A percentile compares a stretch with the other conserved stretches of the same genome.
phyloP scores from a whole-genome alignment of 92 coral and sea anemone species.

The Parazoanthus darwini region DNA sequence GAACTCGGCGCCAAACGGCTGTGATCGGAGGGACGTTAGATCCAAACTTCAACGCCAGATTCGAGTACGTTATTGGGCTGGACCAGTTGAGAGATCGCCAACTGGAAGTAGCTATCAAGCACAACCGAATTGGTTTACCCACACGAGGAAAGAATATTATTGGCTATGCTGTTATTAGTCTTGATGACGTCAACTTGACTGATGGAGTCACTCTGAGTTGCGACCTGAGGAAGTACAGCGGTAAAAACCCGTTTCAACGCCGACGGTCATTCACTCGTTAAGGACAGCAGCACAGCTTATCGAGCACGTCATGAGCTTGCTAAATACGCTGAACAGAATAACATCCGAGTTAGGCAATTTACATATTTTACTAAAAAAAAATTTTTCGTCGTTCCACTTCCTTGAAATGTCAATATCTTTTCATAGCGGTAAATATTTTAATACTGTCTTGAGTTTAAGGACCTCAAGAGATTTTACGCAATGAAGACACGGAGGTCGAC shows the following conservation, averaged over 20 bases:
- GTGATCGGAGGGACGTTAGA: conserved; percentile 65
- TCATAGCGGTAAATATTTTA: too few relatives aligned
- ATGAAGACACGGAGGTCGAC: too few relatives aligned
- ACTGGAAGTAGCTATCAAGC: conserved; percentile 76
- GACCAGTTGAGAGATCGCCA: conserved; percentile 73
- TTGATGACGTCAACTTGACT: conserved; percentile 76
- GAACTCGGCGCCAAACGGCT: conserved; percentile 70
- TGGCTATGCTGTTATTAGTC: conserved; percentile 64
- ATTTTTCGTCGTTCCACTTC: too few relatives aligned
- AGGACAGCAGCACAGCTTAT: too few relatives aligned
- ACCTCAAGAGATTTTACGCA: too few relatives aligned
- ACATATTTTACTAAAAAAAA: too few relatives aligned
- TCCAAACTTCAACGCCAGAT: conserved; percentile 78
- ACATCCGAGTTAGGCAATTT: too few relatives aligned
- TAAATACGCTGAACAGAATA: too few relatives aligned
- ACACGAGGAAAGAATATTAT: conserved; percentile 59
- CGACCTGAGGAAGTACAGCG: conserved; percentile 51
- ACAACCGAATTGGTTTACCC: conserved; percentile 62
- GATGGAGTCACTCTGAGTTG: conserved; percentile 74
- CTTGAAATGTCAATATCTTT: too few relatives aligned
- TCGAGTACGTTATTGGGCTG: conserved; percentile 78
- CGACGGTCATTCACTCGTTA: neutral
- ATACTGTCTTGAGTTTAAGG: too few relatives aligned
- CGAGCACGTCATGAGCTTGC: too few relatives aligned
- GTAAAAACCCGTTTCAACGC: neutral